Base-by-base conservation (phyloP, 2,113 vertebrate species). In the Rutilus rutilus region DNA sequence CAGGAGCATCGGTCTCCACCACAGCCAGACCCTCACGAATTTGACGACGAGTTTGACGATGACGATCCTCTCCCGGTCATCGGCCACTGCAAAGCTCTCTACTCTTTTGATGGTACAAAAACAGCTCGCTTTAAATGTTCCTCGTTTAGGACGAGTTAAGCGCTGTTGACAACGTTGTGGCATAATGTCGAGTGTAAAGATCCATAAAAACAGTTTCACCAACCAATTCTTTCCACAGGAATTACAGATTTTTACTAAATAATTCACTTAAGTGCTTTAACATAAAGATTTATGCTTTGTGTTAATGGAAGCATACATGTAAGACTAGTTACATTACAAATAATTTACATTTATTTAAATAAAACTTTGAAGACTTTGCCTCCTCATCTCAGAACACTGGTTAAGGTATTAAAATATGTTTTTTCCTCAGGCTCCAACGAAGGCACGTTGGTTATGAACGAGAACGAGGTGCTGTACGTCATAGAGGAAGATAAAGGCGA, bases 401-500 rank as follows among this genome's bases (percentile, higher is more conserved):
- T 30, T 36, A 9, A 25, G 12, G 23, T 30, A 3, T n/a, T 69
- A 25, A 8, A 19, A 45, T 14, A 76, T 84, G 82, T 90, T 83
- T 64, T 62, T 87, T 21, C 93, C 86, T 69, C n/a, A 99, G 98
- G 98, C 91, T 96, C 98, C 90, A 99, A 99, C 52, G 98, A 99
- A 95, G 98, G 98, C 89, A 99, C 98, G 4, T 93, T 99, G 90
- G 94, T 96, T 87, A 99, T 99, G 95, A 96, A 96, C 87, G 98
- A 99, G 94, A 96, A 97, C 2, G 98, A 99, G 91, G 92, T 99
- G 86, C 86, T 99, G 64, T 99, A 99, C 89, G 95, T 99, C 90
- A 99, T 99, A 84, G 98, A 99, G 91, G 97, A 99, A 90, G 98
- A 99, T 87, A 99, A 99, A 96, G 98, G 98, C 1, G 98, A 99